Conservation (phyloP, 53 echinoderm and acorn worm species). For the Paracentrotus lividus region DNA sequence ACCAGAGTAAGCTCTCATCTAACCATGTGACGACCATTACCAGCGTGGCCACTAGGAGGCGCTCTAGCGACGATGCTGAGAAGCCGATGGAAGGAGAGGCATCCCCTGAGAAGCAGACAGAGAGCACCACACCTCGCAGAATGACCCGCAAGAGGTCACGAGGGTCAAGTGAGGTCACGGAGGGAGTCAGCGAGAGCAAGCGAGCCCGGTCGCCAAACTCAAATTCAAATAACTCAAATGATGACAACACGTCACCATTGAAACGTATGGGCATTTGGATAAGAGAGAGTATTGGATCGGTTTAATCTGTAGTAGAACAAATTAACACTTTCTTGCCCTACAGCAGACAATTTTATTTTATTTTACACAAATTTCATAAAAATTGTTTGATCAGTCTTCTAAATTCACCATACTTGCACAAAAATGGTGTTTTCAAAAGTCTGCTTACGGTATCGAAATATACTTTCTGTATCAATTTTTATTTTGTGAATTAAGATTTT, state of each 20-base stretch:
- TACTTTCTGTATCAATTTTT: no score
- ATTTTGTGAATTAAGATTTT: no score
- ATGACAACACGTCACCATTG: conserved; percentile 35
- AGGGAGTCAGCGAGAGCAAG: conserved; percentile 25
- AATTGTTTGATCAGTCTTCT: no score
- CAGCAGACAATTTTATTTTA: no score
- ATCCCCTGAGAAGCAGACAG: neutral
- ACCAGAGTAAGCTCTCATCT: neutral
- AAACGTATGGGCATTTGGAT: conserved; percentile 66
- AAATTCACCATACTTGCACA: no score
- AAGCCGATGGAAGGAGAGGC: conserved; percentile 16
- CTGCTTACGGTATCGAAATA: no score
- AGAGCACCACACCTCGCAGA: neutral
- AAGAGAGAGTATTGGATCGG: conserved; percentile 56
- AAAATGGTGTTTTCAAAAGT: no score
- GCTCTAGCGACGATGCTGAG: conserved; percentile 30
- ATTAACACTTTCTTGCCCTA: no score
- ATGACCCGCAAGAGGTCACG: conserved; percentile 54
- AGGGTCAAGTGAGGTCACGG: conserved; percentile 50
- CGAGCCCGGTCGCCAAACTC: conserved; percentile 54
- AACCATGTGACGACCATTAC: conserved; percentile 60
- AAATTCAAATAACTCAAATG: conserved; percentile 67
- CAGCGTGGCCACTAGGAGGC: conserved; percentile 40
- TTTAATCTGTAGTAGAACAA: no score
- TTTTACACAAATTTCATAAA: no score